Base-by-base conservation (phyloP, 2,888 invertebrate species). In the Pristionchus fissidentatus region DNA sequence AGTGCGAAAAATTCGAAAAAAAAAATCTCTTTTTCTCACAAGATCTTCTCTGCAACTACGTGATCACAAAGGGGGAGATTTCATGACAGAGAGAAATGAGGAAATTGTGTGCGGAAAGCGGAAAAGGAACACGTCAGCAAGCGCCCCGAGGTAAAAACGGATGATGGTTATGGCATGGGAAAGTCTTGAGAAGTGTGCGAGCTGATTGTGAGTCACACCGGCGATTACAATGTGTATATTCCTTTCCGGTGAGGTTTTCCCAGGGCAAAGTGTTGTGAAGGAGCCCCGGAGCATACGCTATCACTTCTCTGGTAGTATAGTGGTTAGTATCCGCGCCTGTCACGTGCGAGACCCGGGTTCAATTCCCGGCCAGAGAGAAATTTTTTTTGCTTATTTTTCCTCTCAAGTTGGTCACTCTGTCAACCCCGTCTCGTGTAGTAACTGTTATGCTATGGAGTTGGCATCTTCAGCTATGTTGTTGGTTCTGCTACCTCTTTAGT, bases 311-410 rank as follows among this genome's bases (percentile, higher is more conserved):
- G 29, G n/a, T 10, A 52, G 10, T 8, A 8, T 10, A n/a, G n/a
- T 52, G 86, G 86, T 86, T 84, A 86, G 86, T 86, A 86, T 86
- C 85, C 86, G 86, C 86, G 85, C 83, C 86, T 86, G 86, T 86
- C 86, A 86, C 86, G 84, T 86, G 86, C 86, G 85, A 85, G 86
- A 86, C 86, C 86, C 85, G 86, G 86, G 86, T 86, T 86, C 86
- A 85, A 86, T 86, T 86, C 86, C 84, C 86, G 86, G 86, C 86
- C 86, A 84, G 86, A 84, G 86, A 85, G 85, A 85, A n/a, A n/a
- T n/a, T n/a, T n/a, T n/a, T n/a, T n/a, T n/a, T n/a, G n/a, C n/a
- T n/a, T n/a, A n/a, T n/a, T n/a, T n/a, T n/a, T n/a, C n/a, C n/a
- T n/a, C n/a, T n/a, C n/a, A n/a, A n/a, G n/a, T n/a, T n/a, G n/a